Conservation (phyloP, 2,888 invertebrate genomes). For the Teleiodes luculella region DNA sequence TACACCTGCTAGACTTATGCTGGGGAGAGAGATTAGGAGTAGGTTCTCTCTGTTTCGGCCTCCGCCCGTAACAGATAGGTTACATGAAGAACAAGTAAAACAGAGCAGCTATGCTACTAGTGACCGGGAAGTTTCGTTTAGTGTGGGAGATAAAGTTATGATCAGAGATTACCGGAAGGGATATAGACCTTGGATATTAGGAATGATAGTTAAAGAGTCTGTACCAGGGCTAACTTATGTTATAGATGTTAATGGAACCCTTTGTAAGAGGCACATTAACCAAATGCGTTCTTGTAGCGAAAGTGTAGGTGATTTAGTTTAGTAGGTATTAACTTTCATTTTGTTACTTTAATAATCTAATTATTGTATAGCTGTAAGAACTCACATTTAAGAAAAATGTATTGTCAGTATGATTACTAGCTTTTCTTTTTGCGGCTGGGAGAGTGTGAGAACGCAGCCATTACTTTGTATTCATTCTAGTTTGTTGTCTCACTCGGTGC, state of each 20-base stretch:
- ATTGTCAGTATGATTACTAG: too few species aligned
- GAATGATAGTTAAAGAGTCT: constrained; percentile 10
- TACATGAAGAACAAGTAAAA: neutral
- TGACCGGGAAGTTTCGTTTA: constrained; percentile 5
- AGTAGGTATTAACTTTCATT: too few species aligned
- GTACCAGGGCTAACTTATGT: constrained; percentile 12
- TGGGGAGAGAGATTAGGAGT: constrained; percentile 19
- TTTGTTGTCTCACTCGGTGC: too few species aligned
- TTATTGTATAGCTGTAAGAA: too few species aligned
- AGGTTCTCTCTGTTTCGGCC: constrained; percentile 18
- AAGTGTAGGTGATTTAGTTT: too few species aligned
- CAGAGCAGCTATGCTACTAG: neutral
- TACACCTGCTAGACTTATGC: constrained; percentile 17
- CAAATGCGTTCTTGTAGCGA: too few species aligned
- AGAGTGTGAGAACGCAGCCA: too few species aligned
- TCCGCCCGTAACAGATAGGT: constrained; percentile 10
- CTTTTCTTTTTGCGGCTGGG: too few species aligned
- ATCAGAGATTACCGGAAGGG: neutral
- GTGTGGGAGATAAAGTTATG: constrained; percentile 19
- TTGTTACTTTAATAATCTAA: too few species aligned
- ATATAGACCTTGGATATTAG: constrained; percentile 14
- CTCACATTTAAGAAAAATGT: too few species aligned
- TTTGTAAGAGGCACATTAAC: neutral
- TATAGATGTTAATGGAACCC: constrained; percentile 12
- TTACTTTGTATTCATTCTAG: too few species aligned